phyloP scores from a whole-genome alignment of 2,113 vertebrate species.

The Strix aluco region DNA sequence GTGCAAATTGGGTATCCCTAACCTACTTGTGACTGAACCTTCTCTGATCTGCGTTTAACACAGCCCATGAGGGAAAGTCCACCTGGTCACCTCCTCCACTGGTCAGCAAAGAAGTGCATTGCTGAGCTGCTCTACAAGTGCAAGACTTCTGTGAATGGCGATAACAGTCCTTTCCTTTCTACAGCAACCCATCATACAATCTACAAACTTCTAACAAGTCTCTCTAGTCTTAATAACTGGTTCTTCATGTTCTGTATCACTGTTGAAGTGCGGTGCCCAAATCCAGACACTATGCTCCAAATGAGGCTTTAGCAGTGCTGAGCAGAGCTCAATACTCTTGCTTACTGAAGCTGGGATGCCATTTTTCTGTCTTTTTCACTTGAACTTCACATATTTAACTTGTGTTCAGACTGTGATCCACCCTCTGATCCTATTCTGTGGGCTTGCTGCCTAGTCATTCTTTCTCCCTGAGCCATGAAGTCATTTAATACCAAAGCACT shows the following conservation, averaged over 20 bases:
- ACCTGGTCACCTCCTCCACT: background rate
- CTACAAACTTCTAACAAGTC: background rate
- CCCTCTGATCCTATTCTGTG: background rate
- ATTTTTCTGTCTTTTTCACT: background rate
- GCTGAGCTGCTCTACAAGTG: background rate
- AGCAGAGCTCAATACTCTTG: background rate
- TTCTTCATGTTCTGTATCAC: background rate
- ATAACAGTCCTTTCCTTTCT: background rate
- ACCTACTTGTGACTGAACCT: background rate
- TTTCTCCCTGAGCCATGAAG: background rate
- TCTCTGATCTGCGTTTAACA: background rate
- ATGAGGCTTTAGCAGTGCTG: background rate
- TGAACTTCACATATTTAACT: background rate
- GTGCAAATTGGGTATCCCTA: background rate
- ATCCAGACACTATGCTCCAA: background rate
- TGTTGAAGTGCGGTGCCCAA: background rate
- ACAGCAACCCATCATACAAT: background rate
- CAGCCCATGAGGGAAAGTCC: background rate
- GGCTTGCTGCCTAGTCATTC: background rate
- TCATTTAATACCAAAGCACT: background rate
- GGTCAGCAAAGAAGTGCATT: background rate
- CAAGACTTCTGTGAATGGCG: background rate
- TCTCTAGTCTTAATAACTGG: background rate
- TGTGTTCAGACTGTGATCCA: background rate
- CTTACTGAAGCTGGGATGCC: background rate